Evolutionary conservation across 2,888 invertebrate genomes (phyloP), one percentile per base, ranked within the genome.

Genomic region (Lasiommata megera): DNA sequence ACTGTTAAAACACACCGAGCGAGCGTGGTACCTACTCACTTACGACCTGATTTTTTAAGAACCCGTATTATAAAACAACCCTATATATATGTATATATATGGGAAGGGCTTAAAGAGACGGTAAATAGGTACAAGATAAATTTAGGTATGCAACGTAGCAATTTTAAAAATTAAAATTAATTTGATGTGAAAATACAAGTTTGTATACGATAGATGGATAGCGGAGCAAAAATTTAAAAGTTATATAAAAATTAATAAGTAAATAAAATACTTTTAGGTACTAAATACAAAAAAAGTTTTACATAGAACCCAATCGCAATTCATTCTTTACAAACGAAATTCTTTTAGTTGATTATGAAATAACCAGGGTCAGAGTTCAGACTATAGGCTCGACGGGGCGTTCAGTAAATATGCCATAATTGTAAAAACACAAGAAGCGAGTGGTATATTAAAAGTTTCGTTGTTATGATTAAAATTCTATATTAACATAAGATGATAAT

Each of bases 401-500:
- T 37, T 18, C 2, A 23, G 18, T 28, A 37, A 31, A 36, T 48
- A 37, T 23, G 17, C 23, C 6, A 37, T 50, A 37, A 50, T 37
- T 50, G 17, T 12, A 28, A 37, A 50, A 58, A 58, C 52, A 47
- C 29, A 47, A 56, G 51, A 61, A 55, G 55, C 52, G 41, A 58
- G 37, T 16, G 17, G 37, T 12, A 17, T 38, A 53, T 44, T 54
- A 44, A 46, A 17, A 38, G 12, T 56, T 44, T 51, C 53, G 36
- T 47, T 36, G 50, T 6, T 46, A 9, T 36, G 17, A 55, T 59
- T 46, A 40, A 44, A 55, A 36, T 51, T 14, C 44, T 29, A 12
- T 28, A 28, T 43, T 43, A 43, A 28, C 43, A 43, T 43, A 43
- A 43, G 43, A 43, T 43, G 28, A 28, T 83, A 86, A 88, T 88